Evolutionary conservation across 2,888 invertebrate species (phyloP).

Genomic region (Cerastoderma edule): DNA sequence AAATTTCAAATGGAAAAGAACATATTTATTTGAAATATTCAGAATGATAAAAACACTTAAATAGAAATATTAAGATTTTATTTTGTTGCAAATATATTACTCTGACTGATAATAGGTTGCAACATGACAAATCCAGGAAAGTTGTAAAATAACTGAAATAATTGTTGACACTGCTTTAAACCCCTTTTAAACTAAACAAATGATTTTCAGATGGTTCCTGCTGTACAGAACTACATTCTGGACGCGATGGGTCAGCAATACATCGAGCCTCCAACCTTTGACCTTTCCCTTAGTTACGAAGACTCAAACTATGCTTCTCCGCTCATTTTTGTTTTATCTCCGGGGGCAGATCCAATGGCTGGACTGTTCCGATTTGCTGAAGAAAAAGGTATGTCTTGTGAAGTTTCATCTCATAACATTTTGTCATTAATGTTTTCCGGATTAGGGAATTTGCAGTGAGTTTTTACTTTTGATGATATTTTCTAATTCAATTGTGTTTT

Average conservation of each 20-base stretch:
- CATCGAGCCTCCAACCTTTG: constrained; percentile 83
- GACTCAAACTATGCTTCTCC: constrained; percentile 82
- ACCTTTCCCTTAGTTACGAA: constrained; percentile 81
- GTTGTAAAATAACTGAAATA: too few species aligned
- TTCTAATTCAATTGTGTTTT: too few species aligned
- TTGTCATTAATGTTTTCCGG: background rate
- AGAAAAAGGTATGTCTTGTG: constrained; percentile 78
- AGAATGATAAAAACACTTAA: too few species aligned
- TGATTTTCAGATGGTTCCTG: constrained; percentile 81
- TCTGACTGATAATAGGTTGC: too few species aligned
- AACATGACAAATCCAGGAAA: too few species aligned
- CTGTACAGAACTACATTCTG: constrained; percentile 81
- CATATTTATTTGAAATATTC: too few species aligned
- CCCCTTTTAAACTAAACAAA: too few species aligned
- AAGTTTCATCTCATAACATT: background rate
- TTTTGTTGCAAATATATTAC: too few species aligned
- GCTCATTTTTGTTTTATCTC: constrained; percentile 83
- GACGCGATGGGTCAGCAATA: constrained; percentile 80
- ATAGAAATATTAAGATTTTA: too few species aligned
- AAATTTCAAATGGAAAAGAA: too few species aligned
- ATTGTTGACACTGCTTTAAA: too few species aligned
- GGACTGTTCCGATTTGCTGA: constrained; percentile 83
- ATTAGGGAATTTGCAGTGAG: background rate
- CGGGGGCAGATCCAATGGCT: constrained; percentile 83
- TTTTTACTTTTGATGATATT: background rate